Evolutionary conservation across 2,113 vertebrate species (phyloP), one percentile per base, ranked within the genome.

Genomic region (Zonotrichia leucophrys): DNA sequence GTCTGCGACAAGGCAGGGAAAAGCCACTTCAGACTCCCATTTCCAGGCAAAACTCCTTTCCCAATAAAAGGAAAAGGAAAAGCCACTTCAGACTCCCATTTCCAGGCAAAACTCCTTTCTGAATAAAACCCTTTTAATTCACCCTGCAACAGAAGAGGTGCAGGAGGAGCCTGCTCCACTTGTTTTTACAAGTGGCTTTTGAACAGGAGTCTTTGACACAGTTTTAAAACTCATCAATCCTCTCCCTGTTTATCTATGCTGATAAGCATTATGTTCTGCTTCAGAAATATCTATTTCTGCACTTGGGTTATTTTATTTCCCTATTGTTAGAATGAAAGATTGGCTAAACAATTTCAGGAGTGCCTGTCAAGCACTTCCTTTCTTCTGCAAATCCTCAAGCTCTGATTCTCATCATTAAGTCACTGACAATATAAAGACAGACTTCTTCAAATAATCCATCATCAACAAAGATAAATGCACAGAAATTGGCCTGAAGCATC

Each of bases 341-440:
- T 66, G 80, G 86, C 83, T 96, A 86, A 94, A 93, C 37, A 75
- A 15, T 78, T 77, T 66, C 89, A 92, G 76, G 56, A 55, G 42
- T 44, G 83, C 72, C 76, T 93, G 59, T 92, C 90, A 88, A 77
- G 83, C 73, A 55, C 60, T 94, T 92, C 79, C 90, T 83, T 89
- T 83, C 72, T 69, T 41, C 89, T 52, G 79, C 86, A 95, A 96
- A 92, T 89, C 83, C 94, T 93, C 60, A 88, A 94, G 92, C 88
- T 88, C 75, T 62, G 83, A 94, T 93, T 83, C 88, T 96, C 90
- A 63, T 93, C 94, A 93, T 95, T 88, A 92, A 95, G 92, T 90
- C 90, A 55, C 63, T 94, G 92, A 93, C 67, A 83, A 83, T 67
- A 92, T 88, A 92, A 95, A 93, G 87, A 81, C 60, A 94, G 84